Evolutionary conservation across 1,140 invertebrate genomes (phyloP), one percentile per base, ranked within the genome.

Genomic region (Drosophila jambulina): DNA sequence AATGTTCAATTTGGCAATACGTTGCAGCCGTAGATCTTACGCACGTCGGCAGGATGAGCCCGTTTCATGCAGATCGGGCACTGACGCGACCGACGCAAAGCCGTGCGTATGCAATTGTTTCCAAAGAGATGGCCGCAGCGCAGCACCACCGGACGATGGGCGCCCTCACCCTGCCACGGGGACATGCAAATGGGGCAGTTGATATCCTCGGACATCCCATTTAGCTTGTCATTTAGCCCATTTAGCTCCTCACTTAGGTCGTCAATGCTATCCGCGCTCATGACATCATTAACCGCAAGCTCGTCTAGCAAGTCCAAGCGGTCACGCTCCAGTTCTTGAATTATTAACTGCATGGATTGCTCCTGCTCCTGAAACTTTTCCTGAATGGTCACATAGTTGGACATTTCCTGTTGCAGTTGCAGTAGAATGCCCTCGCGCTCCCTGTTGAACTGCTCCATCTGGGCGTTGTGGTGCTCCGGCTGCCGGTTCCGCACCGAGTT

Each of bases 101-200:
- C 27, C 10, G 4, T 34, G 23, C 63, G 63, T 1, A 67, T 46
- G 42, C 63, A 67, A 0, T 29, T 62, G 5, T 15, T 29, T 1
- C 63, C 63, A 15, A 62, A 67, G 13, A 67, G 63, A 32, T 62
- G 63, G 23, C 63, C 63, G 42, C 63, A 63, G 7, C 42, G 59
- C 32, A 67, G 23, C 32, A 43, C 38, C 10, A 63, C 64, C 13
- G 48, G 10, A 4, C 59, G 58, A n/a, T 67, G 64, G 5, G 5
- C 23, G n/a, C 64, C 64, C 4, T 15, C 58, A 12, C 15, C 12
- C 5, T 46, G 15, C 64, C 58, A 40, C 15, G 13, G 43, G n/a
- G n/a, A 21, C 13, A 46, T 13, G 15, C 64, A 68, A 15, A 68
- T 68, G 5, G 19, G 2, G 34, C 64, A 68, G 1, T 7, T 32